Percentiles rank a stretch among this genome's conserved stretches.
Evolutionary conservation across 2,113 vertebrate species (phyloP).

Genomic region (Barnardius zonarius): DNA sequence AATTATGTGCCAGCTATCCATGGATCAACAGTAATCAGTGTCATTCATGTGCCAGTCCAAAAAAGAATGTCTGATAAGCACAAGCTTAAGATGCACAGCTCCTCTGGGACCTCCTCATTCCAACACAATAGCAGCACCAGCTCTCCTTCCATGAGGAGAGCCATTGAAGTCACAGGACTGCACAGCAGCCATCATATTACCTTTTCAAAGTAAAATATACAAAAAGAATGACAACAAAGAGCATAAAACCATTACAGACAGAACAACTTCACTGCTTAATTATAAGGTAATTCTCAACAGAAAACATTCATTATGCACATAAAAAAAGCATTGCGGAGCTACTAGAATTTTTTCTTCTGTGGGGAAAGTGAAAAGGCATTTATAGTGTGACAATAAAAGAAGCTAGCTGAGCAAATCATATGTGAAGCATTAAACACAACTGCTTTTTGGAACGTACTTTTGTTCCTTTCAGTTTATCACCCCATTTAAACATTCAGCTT

Average conservation of each 20-base stretch:
- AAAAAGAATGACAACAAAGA: background rate
- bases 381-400: constrained; percentile 8
- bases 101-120: background rate
- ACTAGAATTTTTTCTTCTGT: background rate
- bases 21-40: background rate
- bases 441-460: background rate
- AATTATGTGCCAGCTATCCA: background rate
- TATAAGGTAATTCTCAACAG: background rate
- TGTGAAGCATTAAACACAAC: background rate
- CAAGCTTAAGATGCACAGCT: background rate
- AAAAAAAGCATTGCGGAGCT: constrained; percentile 4
- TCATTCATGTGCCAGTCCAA: background rate
- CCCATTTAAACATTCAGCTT: constrained; percentile 21
- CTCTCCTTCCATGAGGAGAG: background rate
- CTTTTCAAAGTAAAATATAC: background rate
- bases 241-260: background rate
- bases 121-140: background rate
- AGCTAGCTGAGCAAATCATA: background rate
- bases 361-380: background rate
- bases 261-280: background rate
- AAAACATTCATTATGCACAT: constrained; percentile 13
- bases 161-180: background rate
- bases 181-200: background rate
- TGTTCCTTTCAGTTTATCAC: constrained; percentile 40
- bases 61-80: background rate